Conservation (phyloP, 2,888 invertebrate species). For the Bellardia bayeri region DNA sequence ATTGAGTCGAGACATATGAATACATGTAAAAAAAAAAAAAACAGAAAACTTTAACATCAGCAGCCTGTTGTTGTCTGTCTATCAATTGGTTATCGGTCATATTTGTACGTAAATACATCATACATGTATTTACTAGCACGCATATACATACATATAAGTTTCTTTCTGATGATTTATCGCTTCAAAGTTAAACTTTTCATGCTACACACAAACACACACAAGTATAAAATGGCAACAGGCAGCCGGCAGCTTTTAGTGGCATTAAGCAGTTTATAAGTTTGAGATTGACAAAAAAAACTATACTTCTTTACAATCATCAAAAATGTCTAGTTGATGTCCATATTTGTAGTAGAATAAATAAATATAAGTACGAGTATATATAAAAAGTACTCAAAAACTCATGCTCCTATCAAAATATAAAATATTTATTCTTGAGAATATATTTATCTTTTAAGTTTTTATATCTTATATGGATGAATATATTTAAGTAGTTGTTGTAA, state of each 20-base stretch:
- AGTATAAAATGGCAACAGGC: constrained; percentile 31
- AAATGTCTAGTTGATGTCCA: constrained; percentile 58
- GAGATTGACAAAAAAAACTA: constrained; percentile 30
- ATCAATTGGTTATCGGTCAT: constrained; percentile 56
- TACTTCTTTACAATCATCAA: constrained; percentile 53
- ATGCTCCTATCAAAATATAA: constrained; percentile 32
- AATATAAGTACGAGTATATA: not conserved
- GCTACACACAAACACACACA: not conserved
- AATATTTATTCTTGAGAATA: constrained; percentile 61
- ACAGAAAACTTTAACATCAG: constrained; percentile 44
- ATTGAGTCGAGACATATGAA: constrained; percentile 64
- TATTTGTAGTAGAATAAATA: constrained; percentile 61
- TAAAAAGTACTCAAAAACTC: not conserved
- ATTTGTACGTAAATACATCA: constrained; percentile 42
- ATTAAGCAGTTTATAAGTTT: constrained; percentile 47
- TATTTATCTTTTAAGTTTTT: constrained; percentile 7
- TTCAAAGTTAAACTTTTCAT: constrained; percentile 31
- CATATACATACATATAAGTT: not conserved
- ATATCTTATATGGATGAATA: constrained; percentile 55
- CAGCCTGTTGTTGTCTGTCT: constrained; percentile 65
- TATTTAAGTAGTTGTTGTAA: constrained; percentile 32
- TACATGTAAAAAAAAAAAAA: constrained; percentile 25
- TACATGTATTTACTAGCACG: not conserved
- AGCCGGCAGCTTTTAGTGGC: constrained; percentile 21
- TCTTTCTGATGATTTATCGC: constrained; percentile 6